Evolutionary conservation across 1,140 invertebrate species (phyloP).

Genomic region (Watersipora subatra): DNA sequence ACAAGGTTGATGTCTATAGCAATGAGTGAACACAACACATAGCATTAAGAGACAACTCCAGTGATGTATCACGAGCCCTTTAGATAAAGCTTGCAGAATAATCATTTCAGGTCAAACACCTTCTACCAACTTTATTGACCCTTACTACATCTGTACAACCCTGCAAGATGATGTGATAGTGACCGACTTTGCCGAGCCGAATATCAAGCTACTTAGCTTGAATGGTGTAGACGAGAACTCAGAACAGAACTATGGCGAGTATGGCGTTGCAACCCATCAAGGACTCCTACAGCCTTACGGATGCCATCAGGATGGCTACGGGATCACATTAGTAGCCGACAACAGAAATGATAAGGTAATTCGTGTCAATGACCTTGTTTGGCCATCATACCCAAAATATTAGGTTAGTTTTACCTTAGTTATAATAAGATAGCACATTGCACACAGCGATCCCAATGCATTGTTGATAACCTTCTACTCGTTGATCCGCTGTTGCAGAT

Average conservation of each 20-base stretch:
- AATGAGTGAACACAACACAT: too few species aligned
- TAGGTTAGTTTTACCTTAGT: too few species aligned
- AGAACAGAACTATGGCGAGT: constrained; percentile 20
- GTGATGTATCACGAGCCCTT: too few species aligned
- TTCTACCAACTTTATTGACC: constrained; percentile 19
- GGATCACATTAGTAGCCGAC: constrained; percentile 30
- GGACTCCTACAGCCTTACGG: constrained; percentile 27
- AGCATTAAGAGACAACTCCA: too few species aligned
- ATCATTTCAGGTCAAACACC: neutral
- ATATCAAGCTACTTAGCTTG: constrained; percentile 26
- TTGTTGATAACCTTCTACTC: too few species aligned
- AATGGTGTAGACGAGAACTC: constrained; percentile 13
- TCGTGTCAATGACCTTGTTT: neutral
- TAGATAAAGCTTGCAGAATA: too few species aligned
- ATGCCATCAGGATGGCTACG: constrained; percentile 26
- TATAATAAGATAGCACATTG: too few species aligned
- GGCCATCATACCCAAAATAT: too few species aligned
- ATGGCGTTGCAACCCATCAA: constrained; percentile 23
- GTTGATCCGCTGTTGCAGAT: too few species aligned
- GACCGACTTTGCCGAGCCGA: constrained; percentile 29
- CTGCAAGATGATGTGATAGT: constrained; percentile 22
- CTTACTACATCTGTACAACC: constrained; percentile 24
- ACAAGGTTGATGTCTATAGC: too few species aligned
- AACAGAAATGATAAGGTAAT: constrained; percentile 21
- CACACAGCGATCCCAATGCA: too few species aligned